Base-by-base conservation (phyloP, 1,140 invertebrate genomes). In the Drosophila nasuta region DNA sequence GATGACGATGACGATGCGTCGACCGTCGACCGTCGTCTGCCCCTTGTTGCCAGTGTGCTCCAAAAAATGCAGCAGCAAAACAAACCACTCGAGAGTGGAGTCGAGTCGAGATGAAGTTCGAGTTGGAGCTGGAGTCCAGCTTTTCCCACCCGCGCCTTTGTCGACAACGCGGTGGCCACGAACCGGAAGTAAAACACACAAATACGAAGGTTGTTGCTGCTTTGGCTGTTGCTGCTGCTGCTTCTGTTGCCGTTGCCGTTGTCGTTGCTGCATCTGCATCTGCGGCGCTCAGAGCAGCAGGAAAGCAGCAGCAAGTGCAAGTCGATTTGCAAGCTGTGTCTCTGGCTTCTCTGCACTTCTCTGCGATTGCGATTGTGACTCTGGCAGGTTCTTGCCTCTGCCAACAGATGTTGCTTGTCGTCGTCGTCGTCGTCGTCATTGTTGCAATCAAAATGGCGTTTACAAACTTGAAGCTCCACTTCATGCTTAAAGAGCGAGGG, bases 241-340 rank as follows among this genome's bases (percentile, higher is more conserved):
- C 1, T 33, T 46, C 49, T 30, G 52, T n/a, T 64, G 69, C 28
- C 10, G 51, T 13, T 46, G 64, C 28, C 60, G 60, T 52, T 73
- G 71, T 64, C 68, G 76, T 74, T 87, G 82, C 83, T 79, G 83
- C 83, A 88, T 88, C 82, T 87, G 83, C 83, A 87, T 87, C 79
- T 81, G 81, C 85, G 85, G 85, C 85, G 85, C 86, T 89, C 85
- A 51, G 48, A 52, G 57, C 67, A 89, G 51, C 85, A 89, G 85
- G 85, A 60, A 63, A 81, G 57, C 85, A 89, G 85, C 81, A 89
- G 63, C 60, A 73, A 85, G 57, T 89, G 85, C 85, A 78, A 70
- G 82, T 78, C 57, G 78, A 73, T 81, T 13, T 63, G 79, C 63
- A 66, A 51, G 57, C 64, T 67, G 69, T 35, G 30, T 54, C 28